Evolutionary conservation across 2,888 invertebrate genomes (phyloP).

Genomic region (Ophion slaviceki): DNA sequence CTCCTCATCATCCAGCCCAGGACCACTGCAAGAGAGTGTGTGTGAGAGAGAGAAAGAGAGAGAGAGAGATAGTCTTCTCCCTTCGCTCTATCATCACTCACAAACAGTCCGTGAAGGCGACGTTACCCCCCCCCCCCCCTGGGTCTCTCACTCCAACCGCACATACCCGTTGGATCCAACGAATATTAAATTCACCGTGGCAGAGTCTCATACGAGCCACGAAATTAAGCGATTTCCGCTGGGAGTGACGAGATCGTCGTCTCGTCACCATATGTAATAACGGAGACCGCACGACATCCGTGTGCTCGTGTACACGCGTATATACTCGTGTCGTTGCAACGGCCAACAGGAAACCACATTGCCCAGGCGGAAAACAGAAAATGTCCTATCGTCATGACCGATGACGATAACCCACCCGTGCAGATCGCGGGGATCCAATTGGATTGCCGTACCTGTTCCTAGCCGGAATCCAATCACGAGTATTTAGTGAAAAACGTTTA

Average conservation of each 20-base stretch:
- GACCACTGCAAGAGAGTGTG: constrained; percentile 41
- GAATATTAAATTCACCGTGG: constrained; percentile 79
- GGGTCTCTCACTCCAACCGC: constrained; percentile 27
- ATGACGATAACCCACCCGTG: neutral
- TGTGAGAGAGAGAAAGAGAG: constrained; percentile 3
- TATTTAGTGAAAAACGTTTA: too few species aligned
- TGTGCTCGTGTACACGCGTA: neutral
- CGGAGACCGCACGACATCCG: constrained; percentile 19
- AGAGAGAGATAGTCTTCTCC: constrained; percentile 41
- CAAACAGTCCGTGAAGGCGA: constrained; percentile 72
- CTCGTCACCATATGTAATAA: constrained; percentile 48
- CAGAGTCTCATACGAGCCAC: constrained; percentile 75
- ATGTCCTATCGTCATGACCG: neutral
- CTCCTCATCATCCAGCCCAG: constrained; percentile 50
- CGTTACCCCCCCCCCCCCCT: constrained; percentile 39
- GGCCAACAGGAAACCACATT: neutral
- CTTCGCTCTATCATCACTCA: constrained; percentile 75
- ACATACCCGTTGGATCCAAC: constrained; percentile 61
- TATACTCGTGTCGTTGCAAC: neutral
- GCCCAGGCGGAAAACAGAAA: neutral
- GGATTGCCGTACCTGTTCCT: too few species aligned
- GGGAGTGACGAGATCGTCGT: constrained; percentile 64
- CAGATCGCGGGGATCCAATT: too few species aligned
- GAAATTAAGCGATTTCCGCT: constrained; percentile 81
- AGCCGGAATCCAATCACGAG: too few species aligned